phyloP scores from a whole-genome alignment of 1,140 invertebrate genomes.

The Drosophila orena region DNA sequence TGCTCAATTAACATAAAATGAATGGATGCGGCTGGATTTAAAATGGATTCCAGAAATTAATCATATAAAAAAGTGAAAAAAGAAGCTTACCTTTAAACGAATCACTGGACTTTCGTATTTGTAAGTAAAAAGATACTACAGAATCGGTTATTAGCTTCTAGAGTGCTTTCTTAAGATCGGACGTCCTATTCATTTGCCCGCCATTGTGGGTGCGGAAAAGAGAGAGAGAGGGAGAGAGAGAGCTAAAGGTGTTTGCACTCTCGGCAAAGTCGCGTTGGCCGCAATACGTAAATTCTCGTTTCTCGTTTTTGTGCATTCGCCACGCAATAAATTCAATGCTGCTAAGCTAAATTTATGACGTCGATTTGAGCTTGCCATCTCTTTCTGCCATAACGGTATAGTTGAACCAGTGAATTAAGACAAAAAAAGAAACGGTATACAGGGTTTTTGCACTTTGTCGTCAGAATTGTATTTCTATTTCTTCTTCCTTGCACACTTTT shows the following conservation, averaged over 20 bases:
- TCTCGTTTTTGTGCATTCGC: conserved; percentile 58
- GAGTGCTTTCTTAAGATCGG: background rate
- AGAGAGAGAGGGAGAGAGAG: background rate
- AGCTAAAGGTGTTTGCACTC: conserved; percentile 27
- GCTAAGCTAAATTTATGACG: conserved; percentile 65
- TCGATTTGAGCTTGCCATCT: conserved; percentile 23
- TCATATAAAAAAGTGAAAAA: no score
- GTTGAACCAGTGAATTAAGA: conserved; percentile 57
- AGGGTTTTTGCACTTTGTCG: conserved; percentile 23
- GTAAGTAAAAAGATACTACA: no score
- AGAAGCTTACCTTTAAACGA: no score
- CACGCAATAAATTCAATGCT: conserved; percentile 67
- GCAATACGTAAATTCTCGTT: conserved; percentile 27
- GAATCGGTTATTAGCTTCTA: no score
- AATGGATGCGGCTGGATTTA: no score
- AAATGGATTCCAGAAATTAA: no score
- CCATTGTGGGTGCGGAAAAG: background rate
- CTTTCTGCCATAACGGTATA: conserved; percentile 67
- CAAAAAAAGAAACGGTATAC: conserved; percentile 25
- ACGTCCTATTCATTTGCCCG: background rate
- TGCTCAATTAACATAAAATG: no score
- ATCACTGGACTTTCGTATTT: no score
- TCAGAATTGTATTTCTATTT: conserved; percentile 53
- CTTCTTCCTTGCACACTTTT: conserved; percentile 47
- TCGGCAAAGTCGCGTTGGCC: conserved; percentile 53